Conservation (phyloP, 2,797 vertebrate species). For the Capromys pilorides region DNA sequence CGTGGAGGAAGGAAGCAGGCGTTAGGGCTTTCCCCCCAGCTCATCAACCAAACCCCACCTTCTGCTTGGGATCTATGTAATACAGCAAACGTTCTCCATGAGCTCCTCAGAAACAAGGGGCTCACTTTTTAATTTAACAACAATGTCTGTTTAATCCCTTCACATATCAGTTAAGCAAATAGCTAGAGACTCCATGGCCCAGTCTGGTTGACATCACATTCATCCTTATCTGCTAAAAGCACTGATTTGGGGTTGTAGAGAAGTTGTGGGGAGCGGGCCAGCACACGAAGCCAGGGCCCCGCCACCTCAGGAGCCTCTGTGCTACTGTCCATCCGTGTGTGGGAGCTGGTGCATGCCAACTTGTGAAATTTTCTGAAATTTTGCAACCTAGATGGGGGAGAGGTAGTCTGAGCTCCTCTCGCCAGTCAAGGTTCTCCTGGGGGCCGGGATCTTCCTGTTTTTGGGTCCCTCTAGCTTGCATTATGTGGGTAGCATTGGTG, state of each 20-base stretch:
- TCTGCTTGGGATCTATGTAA: background rate
- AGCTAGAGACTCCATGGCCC: background rate
- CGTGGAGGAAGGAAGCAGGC: background rate
- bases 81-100: background rate
- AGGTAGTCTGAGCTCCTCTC: background rate
- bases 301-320: background rate
- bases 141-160: background rate
- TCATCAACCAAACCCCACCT: too few species aligned
- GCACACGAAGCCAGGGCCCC: background rate
- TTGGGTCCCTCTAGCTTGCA: rapidly evolving
- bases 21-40: background rate
- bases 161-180: background rate
- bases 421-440: background rate
- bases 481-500: background rate
- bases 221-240: background rate
- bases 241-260: background rate
- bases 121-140: background rate
- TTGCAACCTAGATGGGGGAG: background rate
- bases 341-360: background rate
- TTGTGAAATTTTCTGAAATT: background rate
- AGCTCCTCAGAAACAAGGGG: background rate
- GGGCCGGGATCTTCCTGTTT: background rate
- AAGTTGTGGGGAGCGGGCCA: background rate
- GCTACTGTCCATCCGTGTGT: background rate
- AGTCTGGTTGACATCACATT: background rate